Conservation (phyloP, 2,888 invertebrate species). For the Baccha elongata region DNA sequence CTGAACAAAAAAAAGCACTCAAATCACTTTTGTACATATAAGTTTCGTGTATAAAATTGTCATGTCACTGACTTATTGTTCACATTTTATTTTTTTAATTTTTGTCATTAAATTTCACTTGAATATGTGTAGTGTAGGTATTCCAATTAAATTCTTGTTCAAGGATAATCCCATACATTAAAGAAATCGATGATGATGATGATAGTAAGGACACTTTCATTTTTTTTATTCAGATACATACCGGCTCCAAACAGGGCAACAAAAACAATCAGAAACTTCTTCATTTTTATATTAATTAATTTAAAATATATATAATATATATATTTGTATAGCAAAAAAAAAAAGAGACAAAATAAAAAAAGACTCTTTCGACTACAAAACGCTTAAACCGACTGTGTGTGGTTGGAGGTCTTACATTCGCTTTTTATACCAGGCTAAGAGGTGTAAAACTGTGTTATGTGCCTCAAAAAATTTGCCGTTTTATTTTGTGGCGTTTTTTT, state of each 20-base stretch:
- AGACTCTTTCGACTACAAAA: constrained; percentile 78
- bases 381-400: constrained; percentile 82
- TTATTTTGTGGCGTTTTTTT: constrained; percentile 61
- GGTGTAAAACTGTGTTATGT: constrained; percentile 72
- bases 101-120: constrained; percentile 29
- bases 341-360: constrained; percentile 33
- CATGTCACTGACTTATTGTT: constrained; percentile 32
- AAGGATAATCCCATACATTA: constrained; percentile 62
- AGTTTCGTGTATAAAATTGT: too few relatives aligned
- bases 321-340: constrained; percentile 22
- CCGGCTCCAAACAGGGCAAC: constrained; percentile 87
- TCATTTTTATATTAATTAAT: constrained; percentile 77
- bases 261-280: constrained; percentile 83
- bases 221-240: constrained; percentile 83
- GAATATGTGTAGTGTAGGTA: constrained; percentile 26
- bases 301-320: constrained; percentile 55
- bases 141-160: constrained; percentile 34
- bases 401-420: constrained; percentile 82
- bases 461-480: constrained; percentile 75
- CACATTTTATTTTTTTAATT: neutral
- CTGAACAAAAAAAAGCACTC: too few relatives aligned
- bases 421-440: constrained; percentile 82
- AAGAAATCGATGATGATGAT: constrained; percentile 49
- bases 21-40: too few relatives aligned
- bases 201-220: constrained; percentile 63